Evolutionary conservation across 2,113 vertebrate species (phyloP), one percentile per base, ranked within the genome.

Genomic region (Cyanocitta stelleri): DNA sequence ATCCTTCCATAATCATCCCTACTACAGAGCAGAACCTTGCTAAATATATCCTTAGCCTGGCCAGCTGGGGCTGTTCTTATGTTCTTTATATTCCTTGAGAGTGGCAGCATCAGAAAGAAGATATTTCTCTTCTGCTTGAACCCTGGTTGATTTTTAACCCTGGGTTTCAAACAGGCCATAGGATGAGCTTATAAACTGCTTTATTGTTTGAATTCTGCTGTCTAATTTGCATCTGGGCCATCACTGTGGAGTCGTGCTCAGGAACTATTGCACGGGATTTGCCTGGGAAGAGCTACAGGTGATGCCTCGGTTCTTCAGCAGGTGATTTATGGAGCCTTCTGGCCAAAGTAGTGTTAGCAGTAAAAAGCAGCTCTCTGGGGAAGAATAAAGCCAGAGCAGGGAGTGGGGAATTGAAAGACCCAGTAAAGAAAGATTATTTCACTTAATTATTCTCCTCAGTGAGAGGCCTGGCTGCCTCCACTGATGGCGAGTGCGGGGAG

Each of bases 311-410:
- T 9, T 71, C 87, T n/a, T 32, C 73, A 23, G 83, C 10, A 10
- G 77, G 83, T 93, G 92, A 96, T 96, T 96, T 90, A 95, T 88
- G 83, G 37, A 94, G 79, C 88, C 85, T 90, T 90, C 76, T 56
- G 89, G 80, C 74, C 76, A 62, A 58, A 88, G 83, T 7, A 33
- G 88, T 55, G 80, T 54, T 75, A 87, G 88, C 77, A 93, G 76
- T 81, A 66, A 92, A 89, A 84, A 68, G 21, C n/a, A 92, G 61
- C 77, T 90, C 92, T 89, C 95, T 2, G 7, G 90, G 86, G 86
- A 93, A 44, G 76, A 72, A 49, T 90, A 92, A 93, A 96, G 49
- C 21, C 52, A 21, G 56, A 93, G 71, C 61, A 82, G 82, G 63
- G 85, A 80, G 73, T 56, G 49, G 37, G 87, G 88, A 89, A 66